Evolutionary conservation across 2,888 invertebrate genomes (phyloP), one percentile per base, ranked within the genome.

Genomic region (Ormyrus nitidulus): DNA sequence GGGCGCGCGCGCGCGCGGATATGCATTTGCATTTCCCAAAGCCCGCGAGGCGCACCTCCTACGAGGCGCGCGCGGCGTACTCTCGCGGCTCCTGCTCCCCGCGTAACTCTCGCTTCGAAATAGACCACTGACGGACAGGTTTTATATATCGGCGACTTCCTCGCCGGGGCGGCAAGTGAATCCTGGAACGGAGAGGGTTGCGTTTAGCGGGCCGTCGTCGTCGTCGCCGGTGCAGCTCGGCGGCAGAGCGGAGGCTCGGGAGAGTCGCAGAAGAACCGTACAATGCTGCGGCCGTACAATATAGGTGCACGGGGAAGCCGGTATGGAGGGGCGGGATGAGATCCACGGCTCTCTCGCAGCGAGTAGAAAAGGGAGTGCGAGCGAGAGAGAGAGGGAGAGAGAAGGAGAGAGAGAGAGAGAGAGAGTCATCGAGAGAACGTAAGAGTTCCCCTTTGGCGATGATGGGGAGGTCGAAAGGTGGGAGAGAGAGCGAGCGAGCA

Each of bases 401-500:
- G 3, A 59, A 44, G 44, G 59, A 56, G 62, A 48, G 65, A 65
- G 82, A 77, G 61, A 75, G 77, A 82, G 79, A 77, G 65, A 72
- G 61, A 72, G 72, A 76, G 49, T 19, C 68, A 64, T 74, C 59
- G 80, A 77, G 77, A 79, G 79, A 79, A 79, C 78, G 68, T 73
- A 73, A 70, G 78, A 81, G 80, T 79, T 81, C 79, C 82, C 79
- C 76, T 79, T 68, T 62, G 82, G 81, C 71, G 78, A 78, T 71
- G 73, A 77, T 76, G 80, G 72, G 77, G 80, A 77, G 80, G 77
- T 77, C 73, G 77, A 76, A 77, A 71, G 66, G 82, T 77, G 77
- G 74, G 82, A 68, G 75, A 68, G 66, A 44, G 70, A 71, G 46
- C 51, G 65, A 53, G 64, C 61, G 53, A 53, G 51, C 44, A 34